phyloP scores from a whole-genome alignment of 1,140 invertebrate genomes.

The Neodiprion lecontei region DNA sequence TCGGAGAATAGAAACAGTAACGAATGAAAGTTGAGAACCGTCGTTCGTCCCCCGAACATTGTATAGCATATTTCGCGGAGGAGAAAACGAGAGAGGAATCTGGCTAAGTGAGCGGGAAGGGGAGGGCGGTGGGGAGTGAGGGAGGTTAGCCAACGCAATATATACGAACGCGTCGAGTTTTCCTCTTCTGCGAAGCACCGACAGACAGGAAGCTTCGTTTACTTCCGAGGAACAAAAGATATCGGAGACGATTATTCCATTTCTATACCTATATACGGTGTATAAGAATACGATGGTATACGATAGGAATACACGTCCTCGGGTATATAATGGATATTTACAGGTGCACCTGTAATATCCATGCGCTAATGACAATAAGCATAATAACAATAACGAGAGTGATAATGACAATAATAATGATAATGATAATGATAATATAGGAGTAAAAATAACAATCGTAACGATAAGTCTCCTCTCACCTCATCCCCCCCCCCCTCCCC shows the following conservation, averaged over 20 bases:
- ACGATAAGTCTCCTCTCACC: slow-evolving; percentile 7
- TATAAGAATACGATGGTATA: neutral
- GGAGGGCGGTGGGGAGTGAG: no score
- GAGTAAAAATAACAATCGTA: slow-evolving; percentile 34
- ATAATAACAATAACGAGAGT: slow-evolving; percentile 43
- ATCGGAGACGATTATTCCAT: neutral
- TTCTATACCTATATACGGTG: neutral
- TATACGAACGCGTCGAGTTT: no score
- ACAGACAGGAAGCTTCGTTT: no score
- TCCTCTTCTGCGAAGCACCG: no score
- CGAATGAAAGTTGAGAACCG: no score
- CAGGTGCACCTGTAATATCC: slow-evolving; percentile 13
- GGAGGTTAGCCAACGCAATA: no score
- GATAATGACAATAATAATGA: slow-evolving; percentile 33
- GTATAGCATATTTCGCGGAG: no score
- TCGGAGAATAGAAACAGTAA: no score
- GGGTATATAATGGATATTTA: slow-evolving; percentile 34
- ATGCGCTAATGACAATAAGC: slow-evolving; percentile 47
- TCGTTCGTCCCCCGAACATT: no score
- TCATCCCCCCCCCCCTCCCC: slow-evolving; percentile 7
- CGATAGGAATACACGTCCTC: no score
- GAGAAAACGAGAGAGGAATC: no score
- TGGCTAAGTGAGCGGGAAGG: no score
- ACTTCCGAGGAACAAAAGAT: neutral
- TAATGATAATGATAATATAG: slow-evolving; percentile 31